Evolutionary conservation across 2,797 vertebrate species (phyloP).

Genomic region (Craterocephalus amniculus): DNA sequence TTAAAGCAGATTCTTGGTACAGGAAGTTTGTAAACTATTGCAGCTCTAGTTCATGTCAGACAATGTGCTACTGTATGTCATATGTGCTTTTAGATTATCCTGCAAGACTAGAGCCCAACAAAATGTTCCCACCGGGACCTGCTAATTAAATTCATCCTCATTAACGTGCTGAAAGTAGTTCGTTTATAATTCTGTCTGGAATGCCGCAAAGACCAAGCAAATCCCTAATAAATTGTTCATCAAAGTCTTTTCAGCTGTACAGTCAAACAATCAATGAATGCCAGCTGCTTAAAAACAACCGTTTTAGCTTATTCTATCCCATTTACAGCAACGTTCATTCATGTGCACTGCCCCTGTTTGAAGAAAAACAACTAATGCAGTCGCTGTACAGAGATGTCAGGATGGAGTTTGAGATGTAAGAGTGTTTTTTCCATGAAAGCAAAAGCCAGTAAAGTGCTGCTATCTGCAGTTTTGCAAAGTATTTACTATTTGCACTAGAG

Average conservation of each 20-base stretch:
- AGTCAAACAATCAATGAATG: constrained; percentile 12
- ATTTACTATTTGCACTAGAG: constrained; percentile 43
- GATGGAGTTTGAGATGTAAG: constrained; percentile 6
- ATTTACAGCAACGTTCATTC: no score
- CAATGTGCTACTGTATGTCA: constrained; percentile 19
- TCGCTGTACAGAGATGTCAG: constrained; percentile 16
- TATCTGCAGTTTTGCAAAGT: constrained; percentile 25
- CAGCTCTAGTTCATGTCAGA: constrained; percentile 35
- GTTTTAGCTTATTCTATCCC: background rate
- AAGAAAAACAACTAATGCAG: background rate
- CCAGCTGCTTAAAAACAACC: background rate
- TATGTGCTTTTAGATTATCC: constrained; percentile 34
- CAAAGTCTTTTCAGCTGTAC: constrained; percentile 28
- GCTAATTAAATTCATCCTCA: constrained; percentile 56
- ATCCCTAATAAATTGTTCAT: constrained; percentile 36
- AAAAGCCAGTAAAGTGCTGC: background rate
- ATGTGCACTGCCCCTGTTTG: no score
- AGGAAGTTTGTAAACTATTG: constrained; percentile 14
- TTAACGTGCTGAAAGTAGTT: constrained; percentile 53
- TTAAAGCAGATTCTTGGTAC: constrained; percentile 21
- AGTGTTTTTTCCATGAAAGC: constrained; percentile 21
- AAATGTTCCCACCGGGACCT: constrained; percentile 43
- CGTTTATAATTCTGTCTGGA: constrained; percentile 42
- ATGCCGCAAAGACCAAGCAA: constrained; percentile 44
- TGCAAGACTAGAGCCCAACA: constrained; percentile 29